phyloP scores from a whole-genome alignment of 2,113 vertebrate species.

The Pseudorectes ferrugineus region DNA sequence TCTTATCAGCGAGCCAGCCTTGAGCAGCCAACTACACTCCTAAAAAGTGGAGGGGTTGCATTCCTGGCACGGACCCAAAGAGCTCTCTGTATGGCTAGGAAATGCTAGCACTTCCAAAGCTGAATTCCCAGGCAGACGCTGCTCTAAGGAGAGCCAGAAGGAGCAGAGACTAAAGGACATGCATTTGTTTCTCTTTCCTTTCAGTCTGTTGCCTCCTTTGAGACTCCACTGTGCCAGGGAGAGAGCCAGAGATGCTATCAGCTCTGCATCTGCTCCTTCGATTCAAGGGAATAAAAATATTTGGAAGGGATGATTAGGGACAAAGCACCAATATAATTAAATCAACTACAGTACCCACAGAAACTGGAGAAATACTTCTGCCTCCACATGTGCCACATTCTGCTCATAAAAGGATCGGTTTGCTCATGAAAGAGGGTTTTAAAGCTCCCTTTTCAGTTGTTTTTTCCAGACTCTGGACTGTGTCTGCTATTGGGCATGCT shows the following conservation, averaged over 20 bases:
- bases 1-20: not conserved
- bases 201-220: not conserved
- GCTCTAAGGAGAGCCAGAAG: not conserved
- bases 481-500: not conserved
- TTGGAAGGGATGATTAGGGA: not conserved
- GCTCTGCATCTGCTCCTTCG: not conserved
- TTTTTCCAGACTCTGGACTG: not conserved
- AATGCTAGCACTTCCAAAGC: not conserved
- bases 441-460: not conserved
- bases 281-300: not conserved
- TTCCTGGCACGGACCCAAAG: not conserved
- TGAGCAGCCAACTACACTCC: not conserved
- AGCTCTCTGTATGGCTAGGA: not conserved
- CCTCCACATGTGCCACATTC: not conserved
- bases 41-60: not conserved
- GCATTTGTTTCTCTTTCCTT: not conserved
- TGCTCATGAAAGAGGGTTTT: not conserved
- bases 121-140: not conserved
- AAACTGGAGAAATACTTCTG: not conserved
- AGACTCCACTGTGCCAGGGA: not conserved
- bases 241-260: not conserved
- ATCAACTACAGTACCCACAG: not conserved
- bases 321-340: not conserved
- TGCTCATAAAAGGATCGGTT: not conserved
- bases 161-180: not conserved